Conservation (phyloP, 53 echinoderm and acorn worm genomes). For the Apostichopus leukothele region DNA sequence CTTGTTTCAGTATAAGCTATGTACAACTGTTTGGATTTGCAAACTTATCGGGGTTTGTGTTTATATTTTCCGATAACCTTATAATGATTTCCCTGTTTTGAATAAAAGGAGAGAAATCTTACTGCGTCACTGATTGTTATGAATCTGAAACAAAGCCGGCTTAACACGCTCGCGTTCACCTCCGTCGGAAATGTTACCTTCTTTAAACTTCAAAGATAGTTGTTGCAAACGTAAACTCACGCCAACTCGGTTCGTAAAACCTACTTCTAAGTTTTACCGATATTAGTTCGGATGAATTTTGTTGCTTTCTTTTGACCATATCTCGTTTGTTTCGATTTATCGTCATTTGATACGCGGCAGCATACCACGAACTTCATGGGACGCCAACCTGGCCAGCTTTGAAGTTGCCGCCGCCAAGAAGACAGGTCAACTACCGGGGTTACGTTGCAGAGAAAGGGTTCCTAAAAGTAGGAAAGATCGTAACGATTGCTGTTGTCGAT, state of each 20-base stretch:
- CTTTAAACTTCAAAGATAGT: neutral
- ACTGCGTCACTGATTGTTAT: neutral
- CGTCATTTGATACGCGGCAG: conserved; percentile 41
- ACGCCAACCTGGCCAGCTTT: conserved; percentile 31
- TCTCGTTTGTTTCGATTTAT: conserved; percentile 47
- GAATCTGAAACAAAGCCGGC: neutral
- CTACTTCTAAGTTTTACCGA: conserved; percentile 17
- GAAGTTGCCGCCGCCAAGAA: conserved; percentile 39
- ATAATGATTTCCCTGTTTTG: neutral
- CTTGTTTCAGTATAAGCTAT: no score
- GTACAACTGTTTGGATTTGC: no score
- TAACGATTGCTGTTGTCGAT: conserved; percentile 5
- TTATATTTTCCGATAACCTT: neutral
- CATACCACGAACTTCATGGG: conserved; percentile 46
- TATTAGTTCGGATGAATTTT: conserved; percentile 16
- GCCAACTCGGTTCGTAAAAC: neutral
- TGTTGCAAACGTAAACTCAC: neutral
- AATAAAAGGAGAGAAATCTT: neutral
- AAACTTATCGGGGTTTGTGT: no score
- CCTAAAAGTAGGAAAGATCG: conserved; percentile 5
- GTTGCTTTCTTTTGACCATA: conserved; percentile 28
- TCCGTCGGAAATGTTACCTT: neutral
- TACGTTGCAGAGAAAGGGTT: conserved; percentile 17
- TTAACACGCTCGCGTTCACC: neutral
- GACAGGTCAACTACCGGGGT: conserved; percentile 45